These are phyloP conservation scores for Thelaira solivaga DNA, from an alignment of 2,888 invertebrate genomes.

Conservation along the genomic window DNA sequence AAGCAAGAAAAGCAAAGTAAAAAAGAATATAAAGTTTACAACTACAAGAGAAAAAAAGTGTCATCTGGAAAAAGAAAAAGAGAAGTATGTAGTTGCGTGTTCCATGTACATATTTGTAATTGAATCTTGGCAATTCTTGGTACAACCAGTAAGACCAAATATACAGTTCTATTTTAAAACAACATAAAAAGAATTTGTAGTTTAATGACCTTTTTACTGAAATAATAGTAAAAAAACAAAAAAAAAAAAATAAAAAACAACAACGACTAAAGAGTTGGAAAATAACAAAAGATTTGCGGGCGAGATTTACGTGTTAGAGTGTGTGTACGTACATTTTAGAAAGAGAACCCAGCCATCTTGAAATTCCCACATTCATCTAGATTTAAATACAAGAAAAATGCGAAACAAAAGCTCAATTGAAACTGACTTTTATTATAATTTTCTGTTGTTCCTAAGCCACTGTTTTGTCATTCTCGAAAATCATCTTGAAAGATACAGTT, in stretches of 20 bases:
- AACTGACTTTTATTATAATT: conserved; percentile 23
- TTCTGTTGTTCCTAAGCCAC: too few species aligned
- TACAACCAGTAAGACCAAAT: conserved; percentile 6
- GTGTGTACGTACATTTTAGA: too few species aligned
- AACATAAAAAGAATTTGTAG: conserved; percentile 28
- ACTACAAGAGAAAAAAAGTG: conserved; percentile 46
- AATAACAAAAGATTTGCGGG: conserved; percentile 27
- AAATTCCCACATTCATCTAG: conserved; percentile 40
- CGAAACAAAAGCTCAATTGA: conserved; percentile 29
- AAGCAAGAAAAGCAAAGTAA: not conserved
- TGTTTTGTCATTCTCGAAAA: not conserved
- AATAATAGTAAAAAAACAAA: too few species aligned
- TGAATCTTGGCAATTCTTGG: conserved; percentile 32
- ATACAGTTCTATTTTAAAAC: not conserved
- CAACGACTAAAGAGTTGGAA: not conserved
- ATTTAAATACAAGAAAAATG: not conserved
- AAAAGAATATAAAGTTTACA: not conserved
- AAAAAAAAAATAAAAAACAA: not conserved
- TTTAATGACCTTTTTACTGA: conserved; percentile 42
- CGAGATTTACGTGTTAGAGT: conserved; percentile 20
- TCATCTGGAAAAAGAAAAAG: conserved; percentile 41
- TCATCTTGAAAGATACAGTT: not conserved
- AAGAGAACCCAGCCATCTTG: not conserved
- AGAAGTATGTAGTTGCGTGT: conserved; percentile 58
- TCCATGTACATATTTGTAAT: conserved; percentile 57